These are phyloP conservation scores for Crotalus viridis DNA, from an alignment of 2,113 vertebrate species.

Conservation along the genomic window DNA sequence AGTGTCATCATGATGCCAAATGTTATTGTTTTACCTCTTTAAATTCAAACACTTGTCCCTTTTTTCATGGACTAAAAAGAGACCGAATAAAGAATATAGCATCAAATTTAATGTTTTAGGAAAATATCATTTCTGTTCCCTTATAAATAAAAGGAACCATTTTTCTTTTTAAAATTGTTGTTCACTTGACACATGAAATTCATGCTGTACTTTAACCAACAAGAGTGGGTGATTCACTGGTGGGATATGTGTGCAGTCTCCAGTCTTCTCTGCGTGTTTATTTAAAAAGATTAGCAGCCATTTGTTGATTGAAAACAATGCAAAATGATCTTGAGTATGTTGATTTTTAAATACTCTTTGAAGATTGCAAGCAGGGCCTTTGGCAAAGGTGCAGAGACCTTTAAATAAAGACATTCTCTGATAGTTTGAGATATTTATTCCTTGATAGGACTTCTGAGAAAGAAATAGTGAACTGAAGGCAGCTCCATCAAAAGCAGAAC, in stretches of 20 bases:
- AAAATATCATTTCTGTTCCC: background rate
- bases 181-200: background rate
- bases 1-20: background rate
- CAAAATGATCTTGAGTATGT: rapidly evolving
- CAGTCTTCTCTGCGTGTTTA: constrained; percentile 1
- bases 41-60: background rate
- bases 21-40: constrained; percentile 22
- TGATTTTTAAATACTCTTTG: background rate
- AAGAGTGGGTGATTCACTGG: constrained; percentile 14
- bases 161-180: constrained; percentile 17
- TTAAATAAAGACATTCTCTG: background rate
- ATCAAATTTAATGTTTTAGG: background rate
- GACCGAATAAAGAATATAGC: constrained; percentile 4
- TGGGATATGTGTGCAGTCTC: background rate
- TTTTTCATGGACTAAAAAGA: constrained; percentile 6
- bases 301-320: constrained; percentile 10
- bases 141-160: background rate
- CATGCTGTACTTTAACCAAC: background rate
- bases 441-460: background rate
- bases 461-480: background rate
- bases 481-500: background rate
- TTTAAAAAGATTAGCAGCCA: constrained; percentile 25
- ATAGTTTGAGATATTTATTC: background rate
- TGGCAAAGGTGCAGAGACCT: constrained; percentile 14
- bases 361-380: background rate